Base-by-base conservation (phyloP, 2,888 invertebrate species). In the Hypomecis punctinalis region DNA sequence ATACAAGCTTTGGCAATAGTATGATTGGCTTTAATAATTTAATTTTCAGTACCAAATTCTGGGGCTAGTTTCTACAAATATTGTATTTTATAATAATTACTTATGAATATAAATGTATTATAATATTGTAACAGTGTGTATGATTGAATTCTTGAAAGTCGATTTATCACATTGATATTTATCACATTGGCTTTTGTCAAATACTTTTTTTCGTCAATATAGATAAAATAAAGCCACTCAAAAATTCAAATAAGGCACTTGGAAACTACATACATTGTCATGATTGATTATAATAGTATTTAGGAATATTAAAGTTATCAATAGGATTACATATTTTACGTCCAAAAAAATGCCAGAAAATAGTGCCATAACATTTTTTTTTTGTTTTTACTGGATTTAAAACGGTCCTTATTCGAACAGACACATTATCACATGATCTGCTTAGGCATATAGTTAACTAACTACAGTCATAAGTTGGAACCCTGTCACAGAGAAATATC, bases 341-440 rank as follows among this genome's bases (percentile, higher is more conserved):
- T 52, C 40, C 6, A 33, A 9, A 10, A 52, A 33, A 10, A 40
- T 42, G 52, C 33, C 13, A 13, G 37, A 7, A 4, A 5, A 8
- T 23, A 23, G 13, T 33, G 52, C 13, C 51, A 39, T 9, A 3
- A 13, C 13, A 39, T 39, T 39, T 39, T 39, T 51, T 5, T 36
- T 37, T 13, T 51, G 8, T 47, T 39, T 37, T 39, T 39, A 23
- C 23, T 33, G 40, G 52, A 33, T 10, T 11, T 8, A 8, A 49
- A 23, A 53, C 23, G 45, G 49, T 55, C 58, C 45, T 33, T 59
- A 63, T 63, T 63, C 54, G 58, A 59, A 43, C 42, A 42, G 13
- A 63, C 36, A 59, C 52, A 54, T 74, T 83, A 84, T 83, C 84
- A 84, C 83, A 83, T 72, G 72, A 76, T 80, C 80, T 81, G 81